A percentile compares a stretch with the other conserved stretches of the same genome.
Evolutionary conservation across 2,888 invertebrate genomes (phyloP).

Genomic region (Notocelia uddmanniana): DNA sequence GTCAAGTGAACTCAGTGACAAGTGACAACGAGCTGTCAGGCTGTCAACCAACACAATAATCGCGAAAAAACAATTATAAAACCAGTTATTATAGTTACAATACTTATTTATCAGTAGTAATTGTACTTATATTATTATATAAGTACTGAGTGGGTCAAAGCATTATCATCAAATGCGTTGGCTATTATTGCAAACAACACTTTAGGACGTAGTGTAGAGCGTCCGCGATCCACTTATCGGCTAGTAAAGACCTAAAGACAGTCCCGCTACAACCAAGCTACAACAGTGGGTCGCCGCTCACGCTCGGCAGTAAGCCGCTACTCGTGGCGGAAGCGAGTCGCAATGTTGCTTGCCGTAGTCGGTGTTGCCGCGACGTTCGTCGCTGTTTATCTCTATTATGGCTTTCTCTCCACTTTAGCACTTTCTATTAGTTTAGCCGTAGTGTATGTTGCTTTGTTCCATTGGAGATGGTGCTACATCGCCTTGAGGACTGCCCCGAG

Average conservation of each 20-base stretch:
- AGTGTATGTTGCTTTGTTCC: conserved; percentile 88
- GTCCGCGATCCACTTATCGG: conserved; percentile 31
- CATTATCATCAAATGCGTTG: background rate
- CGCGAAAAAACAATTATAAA: background rate
- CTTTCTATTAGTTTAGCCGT: conserved; percentile 86
- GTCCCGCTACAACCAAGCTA: conserved; percentile 50
- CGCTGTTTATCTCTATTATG: conserved; percentile 83
- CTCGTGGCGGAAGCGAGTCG: conserved; percentile 79
- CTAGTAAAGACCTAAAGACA: conserved; percentile 48
- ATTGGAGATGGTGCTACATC: conserved; percentile 92
- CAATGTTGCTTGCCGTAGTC: conserved; percentile 74
- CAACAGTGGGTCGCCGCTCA: conserved; percentile 55
- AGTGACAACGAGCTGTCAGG: background rate
- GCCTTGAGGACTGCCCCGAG: conserved; percentile 90
- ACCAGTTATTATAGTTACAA: conserved; percentile 13
- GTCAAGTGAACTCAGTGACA: background rate
- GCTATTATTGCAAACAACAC: background rate
- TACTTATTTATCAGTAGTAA: background rate
- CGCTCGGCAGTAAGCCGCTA: conserved; percentile 72
- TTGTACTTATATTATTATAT: background rate
- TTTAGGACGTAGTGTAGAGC: conserved; percentile 21
- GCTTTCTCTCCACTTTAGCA: conserved; percentile 88
- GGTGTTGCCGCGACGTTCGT: conserved; percentile 75
- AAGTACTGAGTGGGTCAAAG: background rate
- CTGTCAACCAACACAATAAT: background rate